Conservation (phyloP, 1,140 invertebrate genomes). For the Harpegnathos saltator region DNA sequence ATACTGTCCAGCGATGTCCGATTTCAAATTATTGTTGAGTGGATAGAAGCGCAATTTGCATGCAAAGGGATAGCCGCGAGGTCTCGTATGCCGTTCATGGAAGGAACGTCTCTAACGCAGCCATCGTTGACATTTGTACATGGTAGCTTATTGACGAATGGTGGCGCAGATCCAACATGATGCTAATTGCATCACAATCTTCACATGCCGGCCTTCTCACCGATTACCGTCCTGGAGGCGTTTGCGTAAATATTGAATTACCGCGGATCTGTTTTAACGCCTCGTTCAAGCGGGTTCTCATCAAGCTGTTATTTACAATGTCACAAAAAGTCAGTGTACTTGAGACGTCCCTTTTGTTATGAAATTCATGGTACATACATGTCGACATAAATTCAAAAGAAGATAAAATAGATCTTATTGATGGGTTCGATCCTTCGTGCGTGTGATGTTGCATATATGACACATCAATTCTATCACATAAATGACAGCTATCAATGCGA, state of each 20-base stretch:
- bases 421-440: background rate
- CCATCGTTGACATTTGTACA: background rate
- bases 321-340: background rate
- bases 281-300: background rate
- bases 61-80: background rate
- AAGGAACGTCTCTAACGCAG: background rate
- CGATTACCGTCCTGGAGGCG: slow-evolving; percentile 17
- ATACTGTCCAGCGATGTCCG: background rate
- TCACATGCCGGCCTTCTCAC: background rate
- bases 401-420: too few relatives aligned
- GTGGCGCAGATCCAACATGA: background rate
- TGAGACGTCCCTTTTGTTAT: background rate
- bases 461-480: background rate
- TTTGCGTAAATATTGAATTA: slow-evolving; percentile 21
- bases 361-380: too few relatives aligned
- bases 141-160: background rate
- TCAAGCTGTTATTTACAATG: slow-evolving; percentile 14
- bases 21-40: background rate
- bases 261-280: slow-evolving; percentile 24
- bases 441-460: background rate
- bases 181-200: slow-evolving; percentile 2
- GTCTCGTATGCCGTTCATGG: background rate
- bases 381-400: too few relatives aligned
- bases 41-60: background rate
- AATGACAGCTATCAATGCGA: background rate